phyloP scores from a whole-genome alignment of 2,797 vertebrate genomes.

The Lepus townsendii region DNA sequence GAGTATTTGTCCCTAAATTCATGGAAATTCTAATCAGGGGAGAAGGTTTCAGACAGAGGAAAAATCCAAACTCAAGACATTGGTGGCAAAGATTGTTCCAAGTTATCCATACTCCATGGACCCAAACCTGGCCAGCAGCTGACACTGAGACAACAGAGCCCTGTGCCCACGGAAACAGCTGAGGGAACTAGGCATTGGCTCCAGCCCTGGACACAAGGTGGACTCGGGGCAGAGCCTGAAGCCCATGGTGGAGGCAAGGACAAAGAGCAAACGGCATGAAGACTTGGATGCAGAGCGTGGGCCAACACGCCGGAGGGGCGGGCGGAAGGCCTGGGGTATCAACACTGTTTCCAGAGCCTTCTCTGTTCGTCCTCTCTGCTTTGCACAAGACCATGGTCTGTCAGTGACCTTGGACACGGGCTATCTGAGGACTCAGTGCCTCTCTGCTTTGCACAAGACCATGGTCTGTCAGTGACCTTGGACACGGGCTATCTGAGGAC shows the following conservation, averaged over 20 bases:
- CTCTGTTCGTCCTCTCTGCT: not conserved
- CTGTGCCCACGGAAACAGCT: not conserved
- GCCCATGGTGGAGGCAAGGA: not conserved
- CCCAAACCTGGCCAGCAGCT: not conserved
- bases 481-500: not conserved
- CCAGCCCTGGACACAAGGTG: not conserved
- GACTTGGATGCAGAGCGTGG: not conserved
- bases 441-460: not conserved
- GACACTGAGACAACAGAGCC: not conserved
- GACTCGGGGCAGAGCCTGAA: not conserved
- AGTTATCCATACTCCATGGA: not conserved
- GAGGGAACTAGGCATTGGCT: not conserved
- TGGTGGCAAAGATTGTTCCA: not conserved
- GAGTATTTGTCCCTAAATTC: not conserved
- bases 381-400: not conserved
- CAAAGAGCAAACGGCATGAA: not conserved
- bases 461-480: not conserved
- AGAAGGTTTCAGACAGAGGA: not conserved
- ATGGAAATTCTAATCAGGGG: not conserved
- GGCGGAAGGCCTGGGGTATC: not conserved
- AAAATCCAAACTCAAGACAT: not conserved
- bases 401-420: not conserved
- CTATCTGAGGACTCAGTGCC: not conserved
- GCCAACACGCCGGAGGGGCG: not conserved
- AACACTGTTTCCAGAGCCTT: not conserved